Conservation (phyloP, 2,888 invertebrate species). For the Ornithoptera priamus region DNA sequence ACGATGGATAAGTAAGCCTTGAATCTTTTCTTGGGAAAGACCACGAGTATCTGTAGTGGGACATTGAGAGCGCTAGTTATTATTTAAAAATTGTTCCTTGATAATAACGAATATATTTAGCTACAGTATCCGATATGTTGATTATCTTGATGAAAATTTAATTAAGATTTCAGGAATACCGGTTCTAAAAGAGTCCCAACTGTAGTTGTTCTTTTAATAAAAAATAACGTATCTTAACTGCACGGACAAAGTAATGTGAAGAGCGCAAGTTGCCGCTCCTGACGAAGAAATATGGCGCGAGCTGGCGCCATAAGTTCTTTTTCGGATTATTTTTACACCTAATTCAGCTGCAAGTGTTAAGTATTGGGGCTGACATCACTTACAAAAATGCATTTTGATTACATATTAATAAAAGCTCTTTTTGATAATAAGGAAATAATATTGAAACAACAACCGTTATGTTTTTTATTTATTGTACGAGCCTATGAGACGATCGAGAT, state of each 20-base stretch:
- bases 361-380: constrained; percentile 16
- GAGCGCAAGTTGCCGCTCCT: constrained; percentile 15
- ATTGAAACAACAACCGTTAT: background rate
- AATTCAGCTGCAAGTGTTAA: constrained; percentile 44
- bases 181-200: constrained; percentile 2
- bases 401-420: background rate
- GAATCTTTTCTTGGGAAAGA: no score
- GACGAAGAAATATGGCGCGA: constrained; percentile 35
- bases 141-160: background rate
- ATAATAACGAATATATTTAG: background rate
- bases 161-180: constrained; percentile 1
- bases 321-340: constrained; percentile 60
- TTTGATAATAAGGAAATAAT: background rate
- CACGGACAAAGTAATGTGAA: constrained; percentile 9
- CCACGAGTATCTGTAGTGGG: no score
- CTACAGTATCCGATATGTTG: background rate
- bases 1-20: no score
- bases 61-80: no score
- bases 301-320: constrained; percentile 62
- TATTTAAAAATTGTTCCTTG: no score
- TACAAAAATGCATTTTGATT: background rate
- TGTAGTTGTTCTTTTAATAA: constrained; percentile 5
- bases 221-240: constrained; percentile 15
- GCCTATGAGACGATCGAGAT: no score
- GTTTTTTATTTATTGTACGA: background rate